Percentiles rank a stretch among this genome's conserved stretches.
Evolutionary conservation across 92 coral and sea anemone genomes (phyloP).

Genomic region (Paramuricea clavata): DNA sequence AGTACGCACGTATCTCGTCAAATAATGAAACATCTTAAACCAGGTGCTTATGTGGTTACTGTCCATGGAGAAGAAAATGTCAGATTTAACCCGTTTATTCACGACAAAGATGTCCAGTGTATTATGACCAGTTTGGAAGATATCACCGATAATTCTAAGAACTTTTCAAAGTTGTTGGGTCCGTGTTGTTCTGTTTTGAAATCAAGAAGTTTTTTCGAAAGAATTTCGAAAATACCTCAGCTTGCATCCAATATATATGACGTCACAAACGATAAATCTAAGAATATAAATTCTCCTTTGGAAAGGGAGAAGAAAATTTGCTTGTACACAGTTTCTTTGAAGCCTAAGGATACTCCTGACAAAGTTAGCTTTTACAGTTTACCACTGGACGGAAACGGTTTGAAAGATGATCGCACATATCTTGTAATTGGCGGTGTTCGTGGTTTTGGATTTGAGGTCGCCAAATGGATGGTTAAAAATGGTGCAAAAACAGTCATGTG

Average conservation of each 20-base stretch:
- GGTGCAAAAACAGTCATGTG: slow-evolving; percentile 75
- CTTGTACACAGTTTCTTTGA: not conserved
- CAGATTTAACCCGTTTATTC: slow-evolving; percentile 28
- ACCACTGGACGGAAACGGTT: slow-evolving; percentile 43
- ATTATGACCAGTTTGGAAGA: slow-evolving; percentile 53
- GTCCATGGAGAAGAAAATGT: slow-evolving; percentile 43
- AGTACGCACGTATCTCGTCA: slow-evolving; percentile 32
- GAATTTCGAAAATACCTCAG: slow-evolving; percentile 51
- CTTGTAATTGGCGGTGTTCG: slow-evolving; percentile 75
- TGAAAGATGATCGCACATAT: slow-evolving; percentile 70
- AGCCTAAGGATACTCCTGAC: not conserved
- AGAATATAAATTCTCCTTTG: not conserved
- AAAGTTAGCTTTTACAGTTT: not conserved
- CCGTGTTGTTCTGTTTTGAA: slow-evolving; percentile 41
- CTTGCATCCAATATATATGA: slow-evolving; percentile 45
- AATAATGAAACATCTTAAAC: slow-evolving; percentile 57
- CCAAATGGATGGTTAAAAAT: slow-evolving; percentile 74
- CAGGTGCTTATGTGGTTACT: slow-evolving; percentile 61
- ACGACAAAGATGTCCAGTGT: slow-evolving; percentile 50
- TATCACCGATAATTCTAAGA: slow-evolving; percentile 36
- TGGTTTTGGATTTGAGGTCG: slow-evolving; percentile 79
- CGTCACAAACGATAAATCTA: not conserved
- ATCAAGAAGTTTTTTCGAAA: slow-evolving; percentile 44
- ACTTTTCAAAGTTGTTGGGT: slow-evolving; percentile 50
- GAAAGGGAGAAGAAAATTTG: not conserved